phyloP scores from a whole-genome alignment of 2,888 invertebrate species.

The Orthosia cruda region DNA sequence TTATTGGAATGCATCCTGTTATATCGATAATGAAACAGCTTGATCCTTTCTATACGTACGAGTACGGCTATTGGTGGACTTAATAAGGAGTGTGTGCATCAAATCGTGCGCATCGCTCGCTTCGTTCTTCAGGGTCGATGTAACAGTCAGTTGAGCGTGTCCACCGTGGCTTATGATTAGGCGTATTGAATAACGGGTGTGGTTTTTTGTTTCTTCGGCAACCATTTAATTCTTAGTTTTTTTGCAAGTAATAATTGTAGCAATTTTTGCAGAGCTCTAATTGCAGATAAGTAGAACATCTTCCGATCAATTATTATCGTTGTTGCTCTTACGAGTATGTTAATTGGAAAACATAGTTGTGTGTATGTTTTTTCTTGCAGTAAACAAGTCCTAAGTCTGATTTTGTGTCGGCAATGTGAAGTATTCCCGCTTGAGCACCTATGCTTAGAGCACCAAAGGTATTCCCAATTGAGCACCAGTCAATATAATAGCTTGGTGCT shows the following conservation, averaged over 20 bases:
- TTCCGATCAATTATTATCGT: background rate
- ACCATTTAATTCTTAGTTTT: conserved; percentile 27
- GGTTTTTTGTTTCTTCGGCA: conserved; percentile 32
- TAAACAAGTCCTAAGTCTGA: background rate
- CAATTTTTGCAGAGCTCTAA: conserved; percentile 37
- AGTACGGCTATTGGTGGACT: conserved; percentile 75
- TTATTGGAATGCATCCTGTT: conserved; percentile 76
- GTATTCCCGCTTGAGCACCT: too few species aligned
- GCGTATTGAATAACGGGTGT: conserved; percentile 57
- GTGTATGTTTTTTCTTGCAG: background rate
- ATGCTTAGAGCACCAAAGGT: too few species aligned
- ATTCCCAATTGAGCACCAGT: too few species aligned
- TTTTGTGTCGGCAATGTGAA: conserved; percentile 10
- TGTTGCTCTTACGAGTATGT: background rate
- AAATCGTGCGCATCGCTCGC: conserved; percentile 68
- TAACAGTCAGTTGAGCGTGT: conserved; percentile 78
- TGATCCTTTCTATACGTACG: conserved; percentile 75
- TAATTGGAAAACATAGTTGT: background rate
- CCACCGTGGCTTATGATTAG: conserved; percentile 61
- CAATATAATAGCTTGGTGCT: too few species aligned
- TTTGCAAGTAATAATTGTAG: conserved; percentile 29
- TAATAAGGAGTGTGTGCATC: conserved; percentile 80
- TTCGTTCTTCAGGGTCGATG: conserved; percentile 79
- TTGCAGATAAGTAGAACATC: conserved; percentile 5
- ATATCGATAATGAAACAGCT: conserved; percentile 64